These are phyloP conservation scores for Microchrysa polita DNA, from an alignment of 2,888 invertebrate species.

Conservation along the genomic window DNA sequence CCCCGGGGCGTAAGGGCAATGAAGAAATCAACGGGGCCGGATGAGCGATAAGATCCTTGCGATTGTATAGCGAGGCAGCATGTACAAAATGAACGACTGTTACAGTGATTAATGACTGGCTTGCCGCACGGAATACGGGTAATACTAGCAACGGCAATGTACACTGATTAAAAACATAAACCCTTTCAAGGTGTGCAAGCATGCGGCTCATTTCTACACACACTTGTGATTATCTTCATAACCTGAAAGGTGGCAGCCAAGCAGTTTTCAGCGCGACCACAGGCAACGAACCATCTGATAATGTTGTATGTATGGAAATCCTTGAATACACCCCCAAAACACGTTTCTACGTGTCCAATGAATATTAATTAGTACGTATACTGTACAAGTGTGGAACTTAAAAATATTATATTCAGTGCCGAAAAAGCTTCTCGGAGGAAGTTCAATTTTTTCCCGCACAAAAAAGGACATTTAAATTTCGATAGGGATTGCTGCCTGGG, in stretches of 20 bases:
- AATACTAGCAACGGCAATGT: not conserved
- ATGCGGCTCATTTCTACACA: not conserved
- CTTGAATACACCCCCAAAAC: too few relatives aligned
- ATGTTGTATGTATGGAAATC: too few relatives aligned
- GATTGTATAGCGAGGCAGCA: not conserved
- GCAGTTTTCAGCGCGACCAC: not conserved
- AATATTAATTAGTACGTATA: too few relatives aligned
- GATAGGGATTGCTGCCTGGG: too few relatives aligned
- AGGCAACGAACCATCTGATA: not conserved
- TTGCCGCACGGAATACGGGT: not conserved
- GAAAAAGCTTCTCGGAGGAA: too few relatives aligned
- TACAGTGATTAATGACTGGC: slow-evolving; percentile 2
- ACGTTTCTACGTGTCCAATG: too few relatives aligned
- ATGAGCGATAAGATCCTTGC: slow-evolving; percentile 1
- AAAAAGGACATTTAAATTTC: too few relatives aligned
- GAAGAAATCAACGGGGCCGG: not conserved
- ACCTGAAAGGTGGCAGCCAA: not conserved
- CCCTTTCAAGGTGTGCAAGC: not conserved
- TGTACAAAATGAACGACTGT: not conserved
- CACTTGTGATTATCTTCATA: not conserved
- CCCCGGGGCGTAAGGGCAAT: not conserved
- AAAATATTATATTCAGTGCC: too few relatives aligned
- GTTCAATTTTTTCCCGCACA: too few relatives aligned
- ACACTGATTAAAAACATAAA: slow-evolving; percentile 8
- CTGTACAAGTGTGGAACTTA: too few relatives aligned